These are phyloP conservation scores for Reticulitermes speratus DNA, from an alignment of 1,140 invertebrate genomes.

Conservation along the genomic window DNA sequence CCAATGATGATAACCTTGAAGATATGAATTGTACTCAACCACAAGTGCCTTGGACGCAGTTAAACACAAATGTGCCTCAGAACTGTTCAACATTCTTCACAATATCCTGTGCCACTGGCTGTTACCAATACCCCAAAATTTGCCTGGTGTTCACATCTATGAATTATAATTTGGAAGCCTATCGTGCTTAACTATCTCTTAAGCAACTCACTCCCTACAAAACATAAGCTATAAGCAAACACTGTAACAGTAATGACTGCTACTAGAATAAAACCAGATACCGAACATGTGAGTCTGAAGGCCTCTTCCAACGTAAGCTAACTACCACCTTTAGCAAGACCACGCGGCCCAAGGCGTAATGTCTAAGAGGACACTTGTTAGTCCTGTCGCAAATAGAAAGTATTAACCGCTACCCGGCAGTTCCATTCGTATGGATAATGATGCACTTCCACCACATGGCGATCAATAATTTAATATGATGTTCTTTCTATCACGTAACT, in stretches of 20 bases:
- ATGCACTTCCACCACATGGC: background rate
- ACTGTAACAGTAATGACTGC: background rate
- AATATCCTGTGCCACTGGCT: background rate
- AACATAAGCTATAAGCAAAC: background rate
- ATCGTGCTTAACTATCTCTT: background rate
- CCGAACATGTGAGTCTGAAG: background rate
- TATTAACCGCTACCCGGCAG: background rate
- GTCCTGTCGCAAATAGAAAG: background rate
- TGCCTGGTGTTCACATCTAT: background rate
- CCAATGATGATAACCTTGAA: background rate
- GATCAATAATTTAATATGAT: background rate
- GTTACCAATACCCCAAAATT: background rate
- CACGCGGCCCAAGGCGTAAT: background rate
- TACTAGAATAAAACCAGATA: background rate
- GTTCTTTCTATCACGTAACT: background rate
- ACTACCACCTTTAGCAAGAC: slow-evolving; percentile 2
- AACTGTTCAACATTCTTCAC: background rate
- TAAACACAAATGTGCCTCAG: background rate
- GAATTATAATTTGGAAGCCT: slow-evolving; percentile 2
- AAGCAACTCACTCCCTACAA: background rate
- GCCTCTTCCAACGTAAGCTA: background rate
- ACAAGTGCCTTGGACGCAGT: background rate
- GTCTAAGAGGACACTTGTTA: background rate
- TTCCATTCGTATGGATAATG: background rate
- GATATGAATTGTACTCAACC: background rate